Conservation (phyloP, 30 jellyfish, hydroid and myxozoan species). For the Pseudorhiza aurosa region DNA sequence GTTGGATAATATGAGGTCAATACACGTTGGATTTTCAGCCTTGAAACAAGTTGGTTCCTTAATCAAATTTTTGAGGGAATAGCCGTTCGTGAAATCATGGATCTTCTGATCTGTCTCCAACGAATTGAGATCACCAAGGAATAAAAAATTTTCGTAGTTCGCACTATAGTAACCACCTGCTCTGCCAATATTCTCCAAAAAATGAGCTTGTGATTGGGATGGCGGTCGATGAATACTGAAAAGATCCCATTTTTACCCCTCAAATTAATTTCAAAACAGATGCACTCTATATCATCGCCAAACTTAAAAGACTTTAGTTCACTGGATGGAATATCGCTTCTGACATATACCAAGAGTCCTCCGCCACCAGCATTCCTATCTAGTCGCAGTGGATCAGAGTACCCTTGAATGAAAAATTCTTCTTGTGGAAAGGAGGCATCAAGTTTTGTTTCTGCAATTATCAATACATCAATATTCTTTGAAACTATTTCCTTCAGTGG, state of each 20-base stretch:
- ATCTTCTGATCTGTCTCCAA: not conserved
- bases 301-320: not conserved
- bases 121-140: not conserved
- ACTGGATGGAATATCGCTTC: not conserved
- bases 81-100: not conserved
- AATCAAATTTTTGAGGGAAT: not conserved
- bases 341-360: not conserved
- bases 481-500: not conserved
- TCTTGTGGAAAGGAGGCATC: not conserved
- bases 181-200: not conserved
- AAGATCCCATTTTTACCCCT: conserved; percentile 9
- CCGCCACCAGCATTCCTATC: not conserved
- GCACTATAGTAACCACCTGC: conserved; percentile 1
- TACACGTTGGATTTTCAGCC: not conserved
- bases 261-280: not conserved
- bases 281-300: not conserved
- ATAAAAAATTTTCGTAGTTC: not conserved
- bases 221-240: conserved; percentile 15
- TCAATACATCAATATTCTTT: not conserved
- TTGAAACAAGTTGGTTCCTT: not conserved
- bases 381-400: not conserved
- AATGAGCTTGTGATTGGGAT: not conserved
- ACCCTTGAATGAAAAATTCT: not conserved
- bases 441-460: not conserved
- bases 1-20: not conserved